Evolutionary conservation across 2,888 invertebrate genomes (phyloP).

Genomic region (Drosophila lacicola): DNA sequence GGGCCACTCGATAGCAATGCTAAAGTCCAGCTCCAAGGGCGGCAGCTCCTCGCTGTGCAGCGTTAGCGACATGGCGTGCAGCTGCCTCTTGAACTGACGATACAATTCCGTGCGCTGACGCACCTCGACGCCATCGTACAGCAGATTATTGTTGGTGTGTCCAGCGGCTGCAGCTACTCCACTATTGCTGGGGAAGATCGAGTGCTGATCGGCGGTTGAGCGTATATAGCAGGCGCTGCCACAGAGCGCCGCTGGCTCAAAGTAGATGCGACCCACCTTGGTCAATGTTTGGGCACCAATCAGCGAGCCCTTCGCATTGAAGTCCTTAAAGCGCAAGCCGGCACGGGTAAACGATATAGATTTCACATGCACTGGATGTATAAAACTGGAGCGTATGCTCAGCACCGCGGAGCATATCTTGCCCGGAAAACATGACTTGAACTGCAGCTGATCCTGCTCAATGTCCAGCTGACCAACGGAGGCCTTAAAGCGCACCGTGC

Average conservation of each 20-base stretch:
- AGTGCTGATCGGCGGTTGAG: conserved; percentile 36
- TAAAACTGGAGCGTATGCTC: conserved; percentile 92
- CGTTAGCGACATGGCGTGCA: conserved; percentile 82
- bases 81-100: conserved; percentile 81
- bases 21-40: conserved; percentile 82
- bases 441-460: conserved; percentile 89
- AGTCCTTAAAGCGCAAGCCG: conserved; percentile 87
- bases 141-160: conserved; percentile 66
- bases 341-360: conserved; percentile 87
- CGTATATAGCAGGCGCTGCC: conserved; percentile 83
- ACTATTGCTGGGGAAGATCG: conserved; percentile 46
- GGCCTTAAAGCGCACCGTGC: conserved; percentile 91
- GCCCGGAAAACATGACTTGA: conserved; percentile 93
- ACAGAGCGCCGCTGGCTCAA: conserved; percentile 91
- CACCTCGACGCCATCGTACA: conserved; percentile 83
- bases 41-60: conserved; percentile 83
- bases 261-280: conserved; percentile 88
- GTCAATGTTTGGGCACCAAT: conserved; percentile 86
- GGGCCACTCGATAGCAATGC: conserved; percentile 84
- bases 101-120: conserved; percentile 83
- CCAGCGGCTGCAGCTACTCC: conserved; percentile 4
- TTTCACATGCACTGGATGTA: conserved; percentile 91
- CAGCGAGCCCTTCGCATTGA: conserved; percentile 83
- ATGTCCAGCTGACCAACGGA: conserved; percentile 90
- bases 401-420: conserved; percentile 92